Percentiles rank a stretch among this genome's conserved stretches.
phyloP scores from a whole-genome alignment of 2,888 invertebrate species.

The Lasiommata megera region DNA sequence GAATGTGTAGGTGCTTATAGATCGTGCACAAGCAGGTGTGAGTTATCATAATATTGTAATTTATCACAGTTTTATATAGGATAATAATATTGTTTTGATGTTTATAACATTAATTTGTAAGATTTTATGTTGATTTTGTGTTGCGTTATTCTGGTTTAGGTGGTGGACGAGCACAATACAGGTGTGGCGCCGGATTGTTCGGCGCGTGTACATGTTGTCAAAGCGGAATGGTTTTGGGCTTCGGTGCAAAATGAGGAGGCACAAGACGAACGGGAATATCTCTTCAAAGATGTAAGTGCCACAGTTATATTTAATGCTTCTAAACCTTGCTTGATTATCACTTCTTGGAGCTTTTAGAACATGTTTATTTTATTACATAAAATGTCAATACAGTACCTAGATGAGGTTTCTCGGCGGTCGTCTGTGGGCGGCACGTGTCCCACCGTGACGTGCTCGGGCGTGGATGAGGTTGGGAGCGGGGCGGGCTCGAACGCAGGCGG shows the following conservation, averaged over 20 bases:
- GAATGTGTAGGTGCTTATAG: constrained; percentile 35
- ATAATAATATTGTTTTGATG: neutral
- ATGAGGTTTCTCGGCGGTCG: constrained; percentile 73
- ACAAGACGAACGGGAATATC: constrained; percentile 94
- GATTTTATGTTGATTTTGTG: neutral
- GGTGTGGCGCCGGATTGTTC: constrained; percentile 87
- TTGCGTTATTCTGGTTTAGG: constrained; percentile 69
- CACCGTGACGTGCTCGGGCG: constrained; percentile 13
- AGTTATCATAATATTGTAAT: constrained; percentile 17
- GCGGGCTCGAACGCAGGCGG: constrained; percentile 36
- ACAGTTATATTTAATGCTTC: neutral
- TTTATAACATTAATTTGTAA: neutral
- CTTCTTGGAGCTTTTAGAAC: too few species aligned
- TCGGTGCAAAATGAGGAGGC: constrained; percentile 97
- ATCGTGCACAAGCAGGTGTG: constrained; percentile 33
- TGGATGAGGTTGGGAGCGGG: constrained; percentile 53
- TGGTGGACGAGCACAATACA: constrained; percentile 90
- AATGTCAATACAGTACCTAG: constrained; percentile 60
- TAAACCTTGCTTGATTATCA: neutral
- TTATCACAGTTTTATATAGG: neutral
- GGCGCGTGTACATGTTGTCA: constrained; percentile 88
- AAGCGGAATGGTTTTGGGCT: constrained; percentile 99
- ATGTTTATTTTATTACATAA: too few species aligned
- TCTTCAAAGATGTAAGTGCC: constrained; percentile 90
- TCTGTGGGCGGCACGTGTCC: constrained; percentile 59